Percentiles rank a stretch among this genome's conserved stretches.
Conservation (phyloP, 2,888 invertebrate species). For the Orchesellides sinensis region DNA sequence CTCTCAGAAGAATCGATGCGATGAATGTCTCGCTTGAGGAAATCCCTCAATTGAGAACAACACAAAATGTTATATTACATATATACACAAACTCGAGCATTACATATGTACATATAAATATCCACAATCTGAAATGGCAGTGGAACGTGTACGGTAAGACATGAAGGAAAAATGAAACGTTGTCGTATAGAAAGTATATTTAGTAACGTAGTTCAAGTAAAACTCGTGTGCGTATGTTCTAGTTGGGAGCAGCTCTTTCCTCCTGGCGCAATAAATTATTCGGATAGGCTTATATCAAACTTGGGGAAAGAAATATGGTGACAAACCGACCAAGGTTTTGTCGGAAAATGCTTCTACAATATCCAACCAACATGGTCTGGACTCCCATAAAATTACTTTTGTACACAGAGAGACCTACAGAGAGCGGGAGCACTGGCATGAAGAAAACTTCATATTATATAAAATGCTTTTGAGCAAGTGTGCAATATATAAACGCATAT, state of each 20-base stretch:
- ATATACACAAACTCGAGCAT: background rate
- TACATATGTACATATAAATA: too few species aligned
- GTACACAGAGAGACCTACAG: background rate
- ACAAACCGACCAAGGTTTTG: constrained; percentile 70
- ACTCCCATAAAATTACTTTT: constrained; percentile 57
- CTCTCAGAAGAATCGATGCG: constrained; percentile 74
- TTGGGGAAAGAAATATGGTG: constrained; percentile 75
- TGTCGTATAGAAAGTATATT: constrained; percentile 21
- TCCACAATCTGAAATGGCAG: background rate
- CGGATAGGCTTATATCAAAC: constrained; percentile 75
- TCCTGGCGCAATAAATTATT: constrained; percentile 74
- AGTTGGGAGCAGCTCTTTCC: constrained; percentile 58
- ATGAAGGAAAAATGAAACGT: constrained; percentile 49
- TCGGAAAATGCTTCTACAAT: constrained; percentile 58
- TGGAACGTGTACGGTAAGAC: background rate
- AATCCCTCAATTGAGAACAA: constrained; percentile 75
- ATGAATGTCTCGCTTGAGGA: constrained; percentile 75
- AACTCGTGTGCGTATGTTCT: constrained; percentile 21
- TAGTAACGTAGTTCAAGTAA: constrained; percentile 21
- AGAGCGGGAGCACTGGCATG: background rate
- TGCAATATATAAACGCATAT: too few species aligned
- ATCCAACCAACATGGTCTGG: constrained; percentile 44
- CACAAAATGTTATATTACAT: constrained; percentile 56
- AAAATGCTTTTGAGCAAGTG: constrained; percentile 26
- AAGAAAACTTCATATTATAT: constrained; percentile 10